A percentile compares a stretch with the other conserved stretches of the same genome.
These are phyloP conservation scores for Caenorhabditis latens DNA, from an alignment of 1,140 invertebrate species.

Conservation along the genomic window DNA sequence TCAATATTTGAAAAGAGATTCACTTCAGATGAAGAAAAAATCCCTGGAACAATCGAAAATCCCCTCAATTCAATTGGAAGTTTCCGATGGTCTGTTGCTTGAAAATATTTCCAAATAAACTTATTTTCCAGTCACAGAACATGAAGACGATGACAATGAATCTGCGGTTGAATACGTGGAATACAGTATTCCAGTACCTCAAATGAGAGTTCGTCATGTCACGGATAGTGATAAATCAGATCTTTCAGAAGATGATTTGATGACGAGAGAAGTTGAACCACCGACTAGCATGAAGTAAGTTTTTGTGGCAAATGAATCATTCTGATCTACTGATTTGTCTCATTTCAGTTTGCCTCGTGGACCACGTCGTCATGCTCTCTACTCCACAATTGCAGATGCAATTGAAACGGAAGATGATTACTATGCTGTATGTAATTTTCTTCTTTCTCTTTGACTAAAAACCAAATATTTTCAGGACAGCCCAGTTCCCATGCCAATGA, in stretches of 20 bases:
- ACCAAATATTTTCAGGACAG: conserved; percentile 5
- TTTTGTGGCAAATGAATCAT: not conserved
- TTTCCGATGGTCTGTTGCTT: not conserved
- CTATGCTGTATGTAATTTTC: not conserved
- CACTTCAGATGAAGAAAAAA: conserved; percentile 9
- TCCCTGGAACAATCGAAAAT: not conserved
- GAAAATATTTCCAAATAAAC: not conserved
- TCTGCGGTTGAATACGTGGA: not conserved
- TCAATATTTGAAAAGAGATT: conserved; percentile 34
- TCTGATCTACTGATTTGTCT: not conserved
- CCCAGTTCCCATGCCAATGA: conserved; percentile 48
- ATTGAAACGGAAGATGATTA: conserved; percentile 35
- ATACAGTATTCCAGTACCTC: conserved; percentile 14
- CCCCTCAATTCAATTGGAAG: not conserved
- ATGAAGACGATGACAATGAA: not conserved
- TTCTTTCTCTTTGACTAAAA: not conserved
- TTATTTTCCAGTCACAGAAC: not conserved
- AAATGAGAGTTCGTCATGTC: conserved; percentile 21
- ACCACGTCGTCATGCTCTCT: conserved; percentile 27
- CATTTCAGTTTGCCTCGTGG: not conserved
- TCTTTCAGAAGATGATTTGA: conserved; percentile 26
- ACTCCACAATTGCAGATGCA: conserved; percentile 44
- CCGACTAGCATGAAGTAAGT: conserved; percentile 5
- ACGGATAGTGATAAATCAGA: conserved; percentile 47
- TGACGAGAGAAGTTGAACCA: conserved; percentile 22